Conservation (phyloP, 2,113 vertebrate species). For the Brachionichthys hirsutus region DNA sequence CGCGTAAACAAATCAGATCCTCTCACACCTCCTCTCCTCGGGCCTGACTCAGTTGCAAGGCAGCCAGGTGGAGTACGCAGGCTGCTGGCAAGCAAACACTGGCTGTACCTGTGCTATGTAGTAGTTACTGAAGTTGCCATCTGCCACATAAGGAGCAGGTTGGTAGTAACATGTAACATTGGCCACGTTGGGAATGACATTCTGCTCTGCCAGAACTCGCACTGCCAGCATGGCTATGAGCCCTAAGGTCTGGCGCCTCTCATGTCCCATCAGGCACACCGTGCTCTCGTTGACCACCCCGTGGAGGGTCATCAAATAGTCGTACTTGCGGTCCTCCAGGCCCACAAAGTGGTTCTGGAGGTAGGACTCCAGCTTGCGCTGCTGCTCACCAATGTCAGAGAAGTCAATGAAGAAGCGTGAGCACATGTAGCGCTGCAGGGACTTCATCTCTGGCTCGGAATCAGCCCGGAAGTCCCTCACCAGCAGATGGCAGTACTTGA, state of each 20-base stretch:
- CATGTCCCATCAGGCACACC: conserved; percentile 99
- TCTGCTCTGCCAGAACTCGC: conserved; percentile 95
- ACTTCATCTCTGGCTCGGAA: conserved; percentile 94
- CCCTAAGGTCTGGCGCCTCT: conserved; percentile 95
- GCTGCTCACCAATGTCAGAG: conserved; percentile 96
- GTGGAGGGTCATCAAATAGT: conserved; percentile 97
- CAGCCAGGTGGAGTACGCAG: conserved; percentile 95
- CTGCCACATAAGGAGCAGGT: conserved; percentile 95
- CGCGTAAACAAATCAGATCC: conserved; percentile 52
- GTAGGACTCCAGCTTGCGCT: conserved; percentile 98
- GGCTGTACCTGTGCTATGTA: conserved; percentile 98
- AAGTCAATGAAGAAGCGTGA: conserved; percentile 99
- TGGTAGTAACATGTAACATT: conserved; percentile 99
- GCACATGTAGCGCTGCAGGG: conserved; percentile 98
- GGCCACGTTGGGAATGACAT: conserved; percentile 97
- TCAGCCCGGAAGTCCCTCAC: conserved; percentile 93
- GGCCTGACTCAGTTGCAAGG: conserved; percentile 89
- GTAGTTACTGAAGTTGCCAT: conserved; percentile 99
- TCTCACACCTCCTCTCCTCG: conserved; percentile 24
- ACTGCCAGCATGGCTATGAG: conserved; percentile 98
- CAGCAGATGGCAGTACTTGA: conserved; percentile 98
- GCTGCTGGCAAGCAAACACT: conserved; percentile 94
- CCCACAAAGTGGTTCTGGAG: conserved; percentile 99
- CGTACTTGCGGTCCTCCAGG: conserved; percentile 98
- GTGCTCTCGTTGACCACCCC: conserved; percentile 98